Percentiles rank a stretch among this genome's conserved stretches.
These are phyloP conservation scores for Eupithecia centaureata DNA, from an alignment of 2,888 invertebrate genomes.

Conservation along the genomic window DNA sequence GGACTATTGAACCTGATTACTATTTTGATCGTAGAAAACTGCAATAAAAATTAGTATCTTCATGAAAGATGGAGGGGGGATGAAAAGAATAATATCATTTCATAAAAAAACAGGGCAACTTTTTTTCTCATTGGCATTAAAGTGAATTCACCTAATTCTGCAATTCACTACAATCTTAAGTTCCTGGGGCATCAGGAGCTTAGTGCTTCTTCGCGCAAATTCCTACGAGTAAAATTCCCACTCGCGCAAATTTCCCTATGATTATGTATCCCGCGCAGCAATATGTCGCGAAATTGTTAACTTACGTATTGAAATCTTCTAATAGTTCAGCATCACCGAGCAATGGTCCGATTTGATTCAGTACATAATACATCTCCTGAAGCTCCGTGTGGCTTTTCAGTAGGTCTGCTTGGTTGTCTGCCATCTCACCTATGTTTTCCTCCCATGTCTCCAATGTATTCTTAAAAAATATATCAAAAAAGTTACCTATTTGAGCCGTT, in stretches of 20 bases:
- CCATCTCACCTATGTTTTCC: constrained; percentile 61
- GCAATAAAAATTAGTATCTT: no score
- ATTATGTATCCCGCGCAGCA: background rate
- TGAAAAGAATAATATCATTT: no score
- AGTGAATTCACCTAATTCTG: no score
- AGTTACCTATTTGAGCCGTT: no score
- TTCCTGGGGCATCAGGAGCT: background rate
- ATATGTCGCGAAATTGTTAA: background rate
- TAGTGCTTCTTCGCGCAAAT: background rate
- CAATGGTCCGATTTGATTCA: constrained; percentile 63
- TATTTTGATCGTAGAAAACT: no score
- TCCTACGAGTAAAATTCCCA: background rate
- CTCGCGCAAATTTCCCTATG: background rate
- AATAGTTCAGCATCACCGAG: constrained; percentile 62
- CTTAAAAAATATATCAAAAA: constrained; percentile 48
- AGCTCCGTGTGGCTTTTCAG: constrained; percentile 61
- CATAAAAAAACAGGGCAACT: background rate
- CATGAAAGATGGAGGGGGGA: no score
- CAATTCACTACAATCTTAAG: background rate
- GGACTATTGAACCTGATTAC: no score
- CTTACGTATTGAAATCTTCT: constrained; percentile 41
- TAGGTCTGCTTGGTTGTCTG: constrained; percentile 56
- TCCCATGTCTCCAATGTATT: constrained; percentile 67
- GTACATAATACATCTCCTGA: constrained; percentile 66
- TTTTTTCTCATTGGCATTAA: background rate